Base-by-base conservation (phyloP, 2,797 vertebrate genomes). In the Manis pentadactyla region DNA sequence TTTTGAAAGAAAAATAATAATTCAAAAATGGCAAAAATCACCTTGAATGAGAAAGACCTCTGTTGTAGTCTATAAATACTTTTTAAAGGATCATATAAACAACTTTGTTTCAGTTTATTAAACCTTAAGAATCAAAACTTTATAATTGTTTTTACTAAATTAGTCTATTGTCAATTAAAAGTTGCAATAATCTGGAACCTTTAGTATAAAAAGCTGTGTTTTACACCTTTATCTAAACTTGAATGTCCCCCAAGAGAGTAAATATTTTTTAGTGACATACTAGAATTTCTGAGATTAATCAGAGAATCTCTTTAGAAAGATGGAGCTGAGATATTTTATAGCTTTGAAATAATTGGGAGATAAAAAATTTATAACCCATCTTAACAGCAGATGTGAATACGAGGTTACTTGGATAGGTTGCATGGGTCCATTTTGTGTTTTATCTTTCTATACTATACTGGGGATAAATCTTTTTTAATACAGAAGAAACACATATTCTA, bases 1-100 rank as follows among this genome's bases (percentile, higher is more conserved):
- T 95, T 87, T 92, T 92, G 42, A 96, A 95, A 94, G 37, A 96
- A 92, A 79, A 91, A 94, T 95, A 79, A 87, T 57, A 57, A 85
- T 59, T 77, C 9, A 42, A 94, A 94, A 95, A 79, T 94, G 39
- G 53, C 64, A 87, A 71, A 82, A 84, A 27, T 71, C 7, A 23
- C 49, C 39, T 93, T 83, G 51, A 7, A 34, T 84, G 27, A 88
- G 51, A 79, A 75, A 83, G 71, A 92, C 11, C 17, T 71, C 46
- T 87, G 19, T 91, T 95, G 15, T 86, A 9, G 64, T 53, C 18
- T 87, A 59, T 75, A 86, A 82, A 46, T 77, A 34, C 49, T 69
- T 69, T 93, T 57, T 77, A 15, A 88, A 66, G 18, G 37, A 55
- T 17, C 34, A 83, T 73, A 77, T 93, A 73, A 83, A 78, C 31